Evolutionary conservation across 2,113 vertebrate genomes (phyloP).

Genomic region (Triplophysa dalaica): DNA sequence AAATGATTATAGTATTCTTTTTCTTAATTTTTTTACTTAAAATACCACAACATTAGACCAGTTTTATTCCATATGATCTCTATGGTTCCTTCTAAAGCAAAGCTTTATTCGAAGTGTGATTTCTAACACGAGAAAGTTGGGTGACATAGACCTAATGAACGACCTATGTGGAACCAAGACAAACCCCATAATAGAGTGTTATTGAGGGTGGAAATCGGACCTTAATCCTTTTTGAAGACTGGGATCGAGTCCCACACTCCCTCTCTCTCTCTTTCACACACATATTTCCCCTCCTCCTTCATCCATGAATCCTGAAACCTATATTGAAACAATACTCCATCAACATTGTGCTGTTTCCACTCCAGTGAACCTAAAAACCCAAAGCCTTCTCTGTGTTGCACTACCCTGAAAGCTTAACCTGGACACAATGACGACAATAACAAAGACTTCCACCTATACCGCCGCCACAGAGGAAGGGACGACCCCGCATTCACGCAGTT

Average conservation of each 20-base stretch:
- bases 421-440: constrained; percentile 64
- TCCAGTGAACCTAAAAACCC: constrained; percentile 72
- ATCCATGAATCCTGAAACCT: constrained; percentile 54
- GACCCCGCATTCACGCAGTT: constrained; percentile 65
- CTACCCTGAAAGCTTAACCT: constrained; percentile 56
- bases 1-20: too few species aligned
- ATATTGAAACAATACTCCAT: constrained; percentile 59
- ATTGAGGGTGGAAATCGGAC: constrained; percentile 22
- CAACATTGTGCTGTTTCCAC: constrained; percentile 66
- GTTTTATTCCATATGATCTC: too few species aligned
- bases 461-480: constrained; percentile 62
- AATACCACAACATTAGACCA: too few species aligned
- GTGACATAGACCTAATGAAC: constrained; percentile 25
- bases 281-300: constrained; percentile 36
- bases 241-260: not conserved
- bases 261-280: not conserved
- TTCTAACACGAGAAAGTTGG: constrained; percentile 19
- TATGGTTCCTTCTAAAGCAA: too few species aligned
- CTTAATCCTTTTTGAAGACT: constrained; percentile 33
- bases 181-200: constrained; percentile 30
- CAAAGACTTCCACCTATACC: constrained; percentile 64
- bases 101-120: not conserved
- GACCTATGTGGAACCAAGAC: not conserved
- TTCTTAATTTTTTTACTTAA: too few species aligned
- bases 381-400: constrained; percentile 62